A percentile compares a stretch with the other conserved stretches of the same genome.
Conservation (phyloP, 2,888 invertebrate genomes). For the Leucania comma region DNA sequence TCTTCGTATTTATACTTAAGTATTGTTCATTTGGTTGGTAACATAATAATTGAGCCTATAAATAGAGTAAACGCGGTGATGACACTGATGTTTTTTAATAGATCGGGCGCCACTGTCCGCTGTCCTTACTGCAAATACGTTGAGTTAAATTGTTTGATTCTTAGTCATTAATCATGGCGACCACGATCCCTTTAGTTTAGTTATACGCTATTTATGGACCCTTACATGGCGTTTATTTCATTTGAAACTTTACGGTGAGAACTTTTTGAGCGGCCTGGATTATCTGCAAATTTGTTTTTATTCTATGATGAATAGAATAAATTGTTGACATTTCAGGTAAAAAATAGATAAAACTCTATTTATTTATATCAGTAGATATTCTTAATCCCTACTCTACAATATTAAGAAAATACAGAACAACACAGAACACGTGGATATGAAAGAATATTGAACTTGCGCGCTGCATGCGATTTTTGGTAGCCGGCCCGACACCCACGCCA, state of each 20-base stretch:
- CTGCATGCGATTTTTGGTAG: constrained; percentile 43
- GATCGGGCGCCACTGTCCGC: constrained; percentile 38
- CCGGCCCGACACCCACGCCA: constrained; percentile 44
- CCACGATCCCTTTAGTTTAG: constrained; percentile 54
- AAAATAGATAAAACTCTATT: too few species aligned
- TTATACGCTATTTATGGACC: not conserved
- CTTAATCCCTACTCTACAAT: not conserved
- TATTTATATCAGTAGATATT: not conserved
- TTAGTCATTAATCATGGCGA: constrained; percentile 71
- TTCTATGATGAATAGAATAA: constrained; percentile 14
- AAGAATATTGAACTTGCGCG: constrained; percentile 28
- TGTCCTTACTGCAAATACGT: constrained; percentile 53
- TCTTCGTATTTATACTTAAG: constrained; percentile 5
- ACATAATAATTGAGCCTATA: constrained; percentile 17
- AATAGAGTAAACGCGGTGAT: constrained; percentile 26
- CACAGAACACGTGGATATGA: constrained; percentile 8
- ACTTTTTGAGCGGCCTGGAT: not conserved
- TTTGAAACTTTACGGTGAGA: constrained; percentile 12
- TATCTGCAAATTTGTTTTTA: constrained; percentile 13
- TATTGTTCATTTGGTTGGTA: constrained; percentile 27
- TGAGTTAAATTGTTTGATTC: constrained; percentile 78
- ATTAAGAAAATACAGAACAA: not conserved
- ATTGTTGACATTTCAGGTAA: too few species aligned
- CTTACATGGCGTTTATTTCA: constrained; percentile 54
- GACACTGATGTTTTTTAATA: constrained; percentile 42